A percentile compares a stretch with the other conserved stretches of the same genome.
These are phyloP conservation scores for Pachyseris speciosa DNA, from an alignment of 64 coral and sea anemone genomes.

Conservation along the genomic window DNA sequence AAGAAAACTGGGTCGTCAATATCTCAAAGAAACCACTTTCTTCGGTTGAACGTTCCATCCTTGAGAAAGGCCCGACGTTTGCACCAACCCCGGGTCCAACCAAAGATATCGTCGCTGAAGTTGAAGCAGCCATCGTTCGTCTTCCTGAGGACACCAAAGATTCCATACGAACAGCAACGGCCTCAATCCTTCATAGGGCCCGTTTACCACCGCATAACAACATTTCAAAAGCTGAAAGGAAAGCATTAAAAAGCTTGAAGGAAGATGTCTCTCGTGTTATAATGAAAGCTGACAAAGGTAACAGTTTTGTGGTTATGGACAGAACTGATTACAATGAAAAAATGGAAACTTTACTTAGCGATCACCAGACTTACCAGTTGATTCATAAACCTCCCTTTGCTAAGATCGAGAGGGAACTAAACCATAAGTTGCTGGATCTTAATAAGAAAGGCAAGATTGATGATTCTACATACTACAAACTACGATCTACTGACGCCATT, in stretches of 20 bases:
- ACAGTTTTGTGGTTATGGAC: too few relatives aligned
- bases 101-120: slow-evolving; percentile 38
- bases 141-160: slow-evolving; percentile 42
- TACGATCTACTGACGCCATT: too few relatives aligned
- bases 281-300: slow-evolving; percentile 54
- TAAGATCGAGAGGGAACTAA: too few relatives aligned
- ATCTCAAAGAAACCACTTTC: neutral
- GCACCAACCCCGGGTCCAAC: neutral
- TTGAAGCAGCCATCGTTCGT: neutral
- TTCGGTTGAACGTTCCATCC: slow-evolving; percentile 1
- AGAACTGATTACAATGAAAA: slow-evolving; percentile 26
- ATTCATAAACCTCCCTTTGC: slow-evolving; percentile 29
- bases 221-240: too few relatives aligned
- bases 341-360: slow-evolving; percentile 42
- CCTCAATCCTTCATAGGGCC: slow-evolving; percentile 12
- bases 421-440: neutral
- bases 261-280: slow-evolving; percentile 28
- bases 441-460: slow-evolving; percentile 42
- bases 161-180: slow-evolving; percentile 39
- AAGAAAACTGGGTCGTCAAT: too few relatives aligned
- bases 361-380: slow-evolving; percentile 1
- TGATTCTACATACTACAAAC: too few relatives aligned
- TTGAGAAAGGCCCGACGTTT: slow-evolving; percentile 46
- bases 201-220: slow-evolving; percentile 1
- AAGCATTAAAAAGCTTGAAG: slow-evolving; percentile 20